Evolutionary conservation across 1,140 invertebrate genomes (phyloP).

Genomic region (Panulirus ornatus): DNA sequence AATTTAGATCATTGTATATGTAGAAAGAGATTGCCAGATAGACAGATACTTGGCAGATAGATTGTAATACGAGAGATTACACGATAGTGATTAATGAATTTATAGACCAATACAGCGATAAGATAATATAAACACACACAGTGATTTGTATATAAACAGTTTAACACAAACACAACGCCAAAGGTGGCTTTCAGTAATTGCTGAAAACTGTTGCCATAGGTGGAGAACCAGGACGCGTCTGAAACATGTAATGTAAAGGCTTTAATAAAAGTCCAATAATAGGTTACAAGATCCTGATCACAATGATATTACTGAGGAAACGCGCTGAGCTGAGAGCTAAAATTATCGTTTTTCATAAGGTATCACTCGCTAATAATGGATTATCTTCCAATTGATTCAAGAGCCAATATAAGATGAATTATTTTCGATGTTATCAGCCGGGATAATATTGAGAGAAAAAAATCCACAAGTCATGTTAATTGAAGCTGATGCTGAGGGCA

Average conservation of each 20-base stretch:
- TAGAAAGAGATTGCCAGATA: too few relatives aligned
- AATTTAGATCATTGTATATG: too few relatives aligned
- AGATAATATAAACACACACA: too few relatives aligned
- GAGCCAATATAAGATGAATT: conserved; percentile 61
- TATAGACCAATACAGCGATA: too few relatives aligned
- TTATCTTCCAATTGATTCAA: conserved; percentile 63
- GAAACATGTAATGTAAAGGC: background rate
- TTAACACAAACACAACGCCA: too few relatives aligned
- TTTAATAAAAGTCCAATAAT: conserved; percentile 27
- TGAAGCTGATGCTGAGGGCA: conserved; percentile 30
- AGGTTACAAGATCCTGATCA: conserved; percentile 53
- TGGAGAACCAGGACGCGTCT: background rate
- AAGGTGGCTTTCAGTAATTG: too few relatives aligned
- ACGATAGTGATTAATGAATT: too few relatives aligned
- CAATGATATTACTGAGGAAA: conserved; percentile 48
- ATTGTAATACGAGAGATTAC: too few relatives aligned
- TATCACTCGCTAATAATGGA: conserved; percentile 61
- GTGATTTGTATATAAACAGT: too few relatives aligned
- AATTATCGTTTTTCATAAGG: conserved; percentile 15
- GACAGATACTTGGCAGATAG: too few relatives aligned
- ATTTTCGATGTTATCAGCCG: conserved; percentile 32
- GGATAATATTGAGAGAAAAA: background rate
- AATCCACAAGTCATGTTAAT: conserved; percentile 43
- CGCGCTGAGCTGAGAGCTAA: conserved; percentile 16
- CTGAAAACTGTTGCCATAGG: too few relatives aligned